Evolutionary conservation across 1,140 invertebrate species (phyloP), one percentile per base, ranked within the genome.

Genomic region (Portunus trituberculatus): DNA sequence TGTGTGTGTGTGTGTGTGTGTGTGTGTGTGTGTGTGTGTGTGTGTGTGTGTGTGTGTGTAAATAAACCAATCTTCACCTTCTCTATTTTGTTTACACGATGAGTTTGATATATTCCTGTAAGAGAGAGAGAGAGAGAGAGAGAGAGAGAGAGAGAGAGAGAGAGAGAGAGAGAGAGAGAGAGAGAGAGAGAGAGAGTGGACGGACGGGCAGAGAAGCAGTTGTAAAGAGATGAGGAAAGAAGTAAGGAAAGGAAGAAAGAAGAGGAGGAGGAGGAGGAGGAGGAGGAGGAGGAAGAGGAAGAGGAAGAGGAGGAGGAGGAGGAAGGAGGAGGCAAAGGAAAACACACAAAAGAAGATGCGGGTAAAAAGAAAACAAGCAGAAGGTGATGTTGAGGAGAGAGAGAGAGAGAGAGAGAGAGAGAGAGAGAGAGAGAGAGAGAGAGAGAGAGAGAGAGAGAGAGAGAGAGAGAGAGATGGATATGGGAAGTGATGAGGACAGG

Each of bases 161-260:
- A 59, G 52, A 59, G 52, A 59, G 52, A 59, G 52, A 59, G 10
- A 59, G 16, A 59, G 52, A 59, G 52, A 59, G 52, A 59, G 52
- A 59, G 52, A 59, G 10, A 59, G 16, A 59, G 52, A 59, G 92
- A 88, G 48, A 88, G 84, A 93, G 82, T 59, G 84, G 39, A 39
- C 1, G 32, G 91, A 76, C 48, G 32, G 28, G 32, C 28, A 76
- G 91, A 76, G 91, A 67, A n/a, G 28, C 1, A 48, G 25, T 6
- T 39, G 45, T 10, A 25, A 90, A 7, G 45, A 20, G 52, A 10
- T 10, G 16, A 39, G 6, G 39, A 6, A 39, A 6, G 67, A n/a
- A 0, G 6, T 52, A 52, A 76, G 59, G 20, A 25, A 76, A 59
- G 52, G 52, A 20, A 10, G 52, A 59, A 1, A 10, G 6, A 10